Percentiles rank a stretch among this genome's conserved stretches.
These are phyloP conservation scores for Rallus crepitans DNA, from an alignment of 2,797 vertebrate genomes.

Conservation along the genomic window DNA sequence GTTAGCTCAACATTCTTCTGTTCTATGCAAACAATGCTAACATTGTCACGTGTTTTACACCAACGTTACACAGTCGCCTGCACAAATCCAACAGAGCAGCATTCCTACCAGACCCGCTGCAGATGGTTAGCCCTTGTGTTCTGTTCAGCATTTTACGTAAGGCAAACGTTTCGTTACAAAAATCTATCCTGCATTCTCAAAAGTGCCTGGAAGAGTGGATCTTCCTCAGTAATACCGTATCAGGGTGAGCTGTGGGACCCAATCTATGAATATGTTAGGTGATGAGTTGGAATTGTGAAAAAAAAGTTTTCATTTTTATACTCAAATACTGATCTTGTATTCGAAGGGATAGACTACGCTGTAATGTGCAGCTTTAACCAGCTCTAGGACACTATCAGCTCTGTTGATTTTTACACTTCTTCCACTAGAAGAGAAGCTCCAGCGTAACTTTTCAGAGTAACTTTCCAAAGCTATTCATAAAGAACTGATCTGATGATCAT, in stretches of 20 bases:
- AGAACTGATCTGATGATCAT: not conserved
- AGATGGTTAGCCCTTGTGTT: not conserved
- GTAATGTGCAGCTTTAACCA: not conserved
- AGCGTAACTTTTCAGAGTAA: not conserved
- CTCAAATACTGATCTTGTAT: not conserved
- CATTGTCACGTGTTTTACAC: not conserved
- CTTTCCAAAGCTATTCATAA: not conserved
- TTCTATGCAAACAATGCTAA: not conserved
- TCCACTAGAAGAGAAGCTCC: not conserved
- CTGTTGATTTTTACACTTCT: not conserved
- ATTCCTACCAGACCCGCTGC: not conserved
- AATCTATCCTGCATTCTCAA: not conserved
- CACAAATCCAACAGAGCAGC: not conserved
- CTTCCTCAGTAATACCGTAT: not conserved
- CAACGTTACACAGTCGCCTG: not conserved
- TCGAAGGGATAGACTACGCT: not conserved
- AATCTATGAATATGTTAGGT: not conserved
- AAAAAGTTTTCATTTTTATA: not conserved
- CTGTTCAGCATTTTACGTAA: not conserved
- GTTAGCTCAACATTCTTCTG: not conserved
- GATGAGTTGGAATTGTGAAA: not conserved
- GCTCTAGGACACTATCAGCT: not conserved
- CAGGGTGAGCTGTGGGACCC: not conserved
- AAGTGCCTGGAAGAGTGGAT: not conserved
- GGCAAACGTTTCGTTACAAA: not conserved